These are phyloP conservation scores for Cheirogaleus medius DNA, from an alignment of 2,113 vertebrate genomes.

Conservation along the genomic window DNA sequence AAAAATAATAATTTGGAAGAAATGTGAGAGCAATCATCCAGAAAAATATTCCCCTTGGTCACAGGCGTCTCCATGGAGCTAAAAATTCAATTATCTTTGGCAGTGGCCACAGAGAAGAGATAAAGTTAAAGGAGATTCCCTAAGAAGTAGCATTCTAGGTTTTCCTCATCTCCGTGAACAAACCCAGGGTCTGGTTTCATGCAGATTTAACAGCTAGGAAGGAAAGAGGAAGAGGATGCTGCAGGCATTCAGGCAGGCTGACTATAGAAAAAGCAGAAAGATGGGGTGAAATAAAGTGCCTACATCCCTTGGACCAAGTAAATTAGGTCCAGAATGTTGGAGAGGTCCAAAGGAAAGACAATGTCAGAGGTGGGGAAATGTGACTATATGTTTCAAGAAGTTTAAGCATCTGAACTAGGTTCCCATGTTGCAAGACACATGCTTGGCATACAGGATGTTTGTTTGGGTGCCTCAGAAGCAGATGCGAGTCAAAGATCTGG, in stretches of 20 bases:
- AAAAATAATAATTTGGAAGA: neutral
- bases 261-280: neutral
- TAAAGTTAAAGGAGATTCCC: neutral
- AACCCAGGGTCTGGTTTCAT: neutral
- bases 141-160: neutral
- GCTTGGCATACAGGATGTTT: neutral
- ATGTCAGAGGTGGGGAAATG: neutral
- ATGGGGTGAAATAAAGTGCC: neutral
- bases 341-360: neutral
- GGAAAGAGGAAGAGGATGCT: neutral
- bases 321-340: neutral
- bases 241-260: neutral
- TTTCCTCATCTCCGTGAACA: neutral
- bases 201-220: neutral
- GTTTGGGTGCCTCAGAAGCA: neutral
- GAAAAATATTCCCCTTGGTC: neutral
- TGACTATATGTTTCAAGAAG: neutral
- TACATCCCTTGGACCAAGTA: neutral
- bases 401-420: neutral
- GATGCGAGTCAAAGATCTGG: neutral
- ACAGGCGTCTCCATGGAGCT: neutral
- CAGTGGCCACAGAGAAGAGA: neutral
- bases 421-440: neutral
- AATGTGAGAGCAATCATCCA: neutral
- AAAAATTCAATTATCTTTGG: neutral